Evolutionary conservation across 64 coral and sea anemone species (phyloP).

Genomic region (Cladopsammia gracilis): DNA sequence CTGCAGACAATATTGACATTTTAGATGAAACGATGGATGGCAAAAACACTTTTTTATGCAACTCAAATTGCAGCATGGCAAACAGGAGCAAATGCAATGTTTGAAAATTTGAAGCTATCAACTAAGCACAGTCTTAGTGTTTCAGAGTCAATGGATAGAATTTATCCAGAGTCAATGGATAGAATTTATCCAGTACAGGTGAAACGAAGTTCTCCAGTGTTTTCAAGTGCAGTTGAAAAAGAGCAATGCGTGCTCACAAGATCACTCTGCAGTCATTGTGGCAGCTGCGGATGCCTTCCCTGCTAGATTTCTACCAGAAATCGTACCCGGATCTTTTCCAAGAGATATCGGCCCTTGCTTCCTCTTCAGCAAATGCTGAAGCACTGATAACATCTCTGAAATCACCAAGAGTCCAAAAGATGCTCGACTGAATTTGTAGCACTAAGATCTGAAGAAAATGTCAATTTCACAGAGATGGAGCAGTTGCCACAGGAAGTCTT

Average conservation of each 20-base stretch:
- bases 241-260: conserved; percentile 66
- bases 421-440: too few relatives aligned
- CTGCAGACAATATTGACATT: too few relatives aligned
- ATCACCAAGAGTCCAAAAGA: conserved; percentile 34
- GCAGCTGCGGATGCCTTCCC: conserved; percentile 34
- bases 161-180: conserved; percentile 44
- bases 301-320: conserved; percentile 25
- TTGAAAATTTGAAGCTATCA: conserved; percentile 42
- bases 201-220: conserved; percentile 45
- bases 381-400: conserved; percentile 27
- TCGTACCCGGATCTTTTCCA: conserved; percentile 32
- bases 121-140: background rate
- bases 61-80: too few relatives aligned
- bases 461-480: conserved; percentile 61
- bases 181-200: conserved; percentile 32
- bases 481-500: conserved; percentile 42
- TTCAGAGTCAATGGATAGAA: conserved; percentile 21
- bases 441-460: too few relatives aligned
- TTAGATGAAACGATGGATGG: too few relatives aligned
- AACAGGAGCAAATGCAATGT: too few relatives aligned
- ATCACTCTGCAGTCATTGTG: conserved; percentile 56
- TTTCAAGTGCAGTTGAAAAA: conserved; percentile 47
- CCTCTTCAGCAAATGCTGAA: too few relatives aligned
- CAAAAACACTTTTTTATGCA: too few relatives aligned
- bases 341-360: conserved; percentile 30